Base-by-base conservation (phyloP, 1,140 invertebrate species). In the Zeugodacus cucurbitae region DNA sequence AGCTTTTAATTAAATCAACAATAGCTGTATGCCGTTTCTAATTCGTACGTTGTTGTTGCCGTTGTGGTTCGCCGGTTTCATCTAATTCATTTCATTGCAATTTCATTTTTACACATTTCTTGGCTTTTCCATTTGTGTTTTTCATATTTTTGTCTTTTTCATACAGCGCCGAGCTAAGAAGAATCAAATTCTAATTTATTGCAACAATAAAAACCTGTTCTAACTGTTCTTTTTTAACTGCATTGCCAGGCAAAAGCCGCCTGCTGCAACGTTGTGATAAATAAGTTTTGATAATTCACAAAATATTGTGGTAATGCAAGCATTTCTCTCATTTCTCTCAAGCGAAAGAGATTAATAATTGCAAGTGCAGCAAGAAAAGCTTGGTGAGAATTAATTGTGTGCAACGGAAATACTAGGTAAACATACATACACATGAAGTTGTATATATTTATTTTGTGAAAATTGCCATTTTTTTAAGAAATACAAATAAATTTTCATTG, bases 1-100 rank as follows among this genome's bases (percentile, higher is more conserved):
- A 82, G 74, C n/a, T 82, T 82, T 82, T 82, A 82, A 82, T 82
- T 82, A 82, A 82, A 82, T 82, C 74, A 82, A 82, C 37, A 82
- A 82, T 82, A 82, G 22, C 74, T 14, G 44, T 41, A 48, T 82
- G 41, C 4, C 41, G 26, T 37, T 74, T 74, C 17, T 22, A 74
- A 82, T 82, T 82, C 41, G 74, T 54, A 74, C 26, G 34, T 29
- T 82, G 48, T 82, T 44, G 41, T 29, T 82, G 41, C 26, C 74
- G 37, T 34, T 82, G 74, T 48, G 74, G 74, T 82, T 82, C 74
- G 74, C 74, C 29, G 74, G 41, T 48, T 82, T 82, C 70, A 78
- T 44, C 29, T 78, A 10, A 78, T 78, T 78, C 70, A 44, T 41
- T 78, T 78, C 34, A 78, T 78, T 67, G n/a, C n/a, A n/a, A 29